These are phyloP conservation scores for Linnaemya tessellans DNA, from an alignment of 2,888 invertebrate genomes.

Conservation along the genomic window DNA sequence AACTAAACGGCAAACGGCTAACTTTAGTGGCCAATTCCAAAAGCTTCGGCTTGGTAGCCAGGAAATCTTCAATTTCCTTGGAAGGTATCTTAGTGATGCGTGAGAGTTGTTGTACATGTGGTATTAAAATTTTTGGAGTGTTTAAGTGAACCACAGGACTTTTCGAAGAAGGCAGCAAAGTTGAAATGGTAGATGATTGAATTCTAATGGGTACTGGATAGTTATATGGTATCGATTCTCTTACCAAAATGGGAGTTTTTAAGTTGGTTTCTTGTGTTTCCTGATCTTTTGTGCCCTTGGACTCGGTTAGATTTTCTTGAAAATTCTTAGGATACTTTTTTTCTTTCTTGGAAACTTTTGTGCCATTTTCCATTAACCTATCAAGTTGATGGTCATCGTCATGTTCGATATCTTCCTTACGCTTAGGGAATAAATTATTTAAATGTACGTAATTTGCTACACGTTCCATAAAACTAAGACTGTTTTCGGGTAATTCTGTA, in stretches of 20 bases:
- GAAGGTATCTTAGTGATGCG: slow-evolving; percentile 75
- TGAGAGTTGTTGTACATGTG: slow-evolving; percentile 76
- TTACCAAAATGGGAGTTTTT: slow-evolving; percentile 72
- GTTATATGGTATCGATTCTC: slow-evolving; percentile 77
- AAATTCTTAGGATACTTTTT: neutral
- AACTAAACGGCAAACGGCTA: slow-evolving; percentile 76
- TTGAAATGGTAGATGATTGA: slow-evolving; percentile 44
- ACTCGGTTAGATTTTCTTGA: slow-evolving; percentile 30
- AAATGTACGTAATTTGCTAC: slow-evolving; percentile 75
- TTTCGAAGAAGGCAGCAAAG: neutral
- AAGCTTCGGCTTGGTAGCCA: slow-evolving; percentile 78
- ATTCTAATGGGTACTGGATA: slow-evolving; percentile 78
- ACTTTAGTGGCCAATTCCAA: slow-evolving; percentile 77
- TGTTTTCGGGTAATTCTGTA: slow-evolving; percentile 33
- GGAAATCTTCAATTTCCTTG: slow-evolving; percentile 74
- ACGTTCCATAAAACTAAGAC: slow-evolving; percentile 74
- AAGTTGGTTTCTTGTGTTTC: neutral
- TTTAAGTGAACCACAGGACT: slow-evolving; percentile 75
- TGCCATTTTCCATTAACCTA: slow-evolving; percentile 50
- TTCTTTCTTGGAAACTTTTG: slow-evolving; percentile 26
- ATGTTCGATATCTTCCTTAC: neutral
- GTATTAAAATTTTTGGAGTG: slow-evolving; percentile 74
- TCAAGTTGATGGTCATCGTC: slow-evolving; percentile 12
- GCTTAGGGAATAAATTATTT: slow-evolving; percentile 75
- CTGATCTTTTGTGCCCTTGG: neutral